phyloP scores from a whole-genome alignment of 2,797 vertebrate genomes.

The Hypotaenidia okinawae region DNA sequence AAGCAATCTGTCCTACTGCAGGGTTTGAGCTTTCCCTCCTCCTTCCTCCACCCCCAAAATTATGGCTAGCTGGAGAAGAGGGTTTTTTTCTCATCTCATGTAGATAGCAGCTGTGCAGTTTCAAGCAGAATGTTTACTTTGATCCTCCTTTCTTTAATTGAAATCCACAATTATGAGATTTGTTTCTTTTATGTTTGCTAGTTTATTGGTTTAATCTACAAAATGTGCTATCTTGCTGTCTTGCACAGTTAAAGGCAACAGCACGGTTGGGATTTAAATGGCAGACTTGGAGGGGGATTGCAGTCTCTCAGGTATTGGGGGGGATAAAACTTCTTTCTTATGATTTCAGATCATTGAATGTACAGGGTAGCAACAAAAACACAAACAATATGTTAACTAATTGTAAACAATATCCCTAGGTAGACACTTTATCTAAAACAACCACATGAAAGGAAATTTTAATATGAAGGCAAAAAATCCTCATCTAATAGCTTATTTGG shows the following conservation, averaged over 20 bases:
- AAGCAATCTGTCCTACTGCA: slow-evolving; percentile 77
- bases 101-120: slow-evolving; percentile 84
- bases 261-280: slow-evolving; percentile 80
- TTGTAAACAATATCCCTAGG: slow-evolving; percentile 55
- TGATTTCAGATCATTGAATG: slow-evolving; percentile 52
- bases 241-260: slow-evolving; percentile 80
- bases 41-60: slow-evolving; percentile 70
- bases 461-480: slow-evolving; percentile 5
- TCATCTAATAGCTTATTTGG: neutral
- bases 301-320: slow-evolving; percentile 51
- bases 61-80: slow-evolving; percentile 71
- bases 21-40: slow-evolving; percentile 61
- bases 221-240: slow-evolving; percentile 83
- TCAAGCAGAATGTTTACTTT: slow-evolving; percentile 84
- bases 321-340: slow-evolving; percentile 52
- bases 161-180: slow-evolving; percentile 86
- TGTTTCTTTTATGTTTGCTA: slow-evolving; percentile 83
- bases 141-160: slow-evolving; percentile 84
- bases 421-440: slow-evolving; percentile 44
- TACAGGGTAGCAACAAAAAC: slow-evolving; percentile 33
- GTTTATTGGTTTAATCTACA: slow-evolving; percentile 86
- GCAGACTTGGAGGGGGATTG: slow-evolving; percentile 67
- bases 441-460: slow-evolving; percentile 45
- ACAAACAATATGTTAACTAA: slow-evolving; percentile 31
- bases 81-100: slow-evolving; percentile 72